These are phyloP conservation scores for Andrena chrysosceles DNA, from an alignment of 2,888 invertebrate species.

Conservation along the genomic window DNA sequence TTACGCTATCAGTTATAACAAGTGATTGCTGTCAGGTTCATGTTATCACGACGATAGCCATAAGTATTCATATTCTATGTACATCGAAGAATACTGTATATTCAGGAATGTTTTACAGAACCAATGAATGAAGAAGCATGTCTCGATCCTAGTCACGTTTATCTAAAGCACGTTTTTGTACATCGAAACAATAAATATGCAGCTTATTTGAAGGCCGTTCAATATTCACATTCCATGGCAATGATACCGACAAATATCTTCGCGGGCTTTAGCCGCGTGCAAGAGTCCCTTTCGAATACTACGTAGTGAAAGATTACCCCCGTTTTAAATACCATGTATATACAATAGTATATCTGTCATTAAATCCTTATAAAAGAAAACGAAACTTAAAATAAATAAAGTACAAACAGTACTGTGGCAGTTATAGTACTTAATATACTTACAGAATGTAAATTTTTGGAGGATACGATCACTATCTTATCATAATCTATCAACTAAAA, in stretches of 20 bases:
- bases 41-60: constrained; percentile 42
- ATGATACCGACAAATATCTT: constrained; percentile 39
- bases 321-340: constrained; percentile 64
- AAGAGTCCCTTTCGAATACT: constrained; percentile 35
- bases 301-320: constrained; percentile 36
- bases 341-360: constrained; percentile 63
- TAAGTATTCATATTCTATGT: constrained; percentile 54
- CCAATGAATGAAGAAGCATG: constrained; percentile 43
- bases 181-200: constrained; percentile 63
- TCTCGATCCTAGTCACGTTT: constrained; percentile 29
- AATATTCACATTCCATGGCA: constrained; percentile 69
- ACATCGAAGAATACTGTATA: constrained; percentile 63
- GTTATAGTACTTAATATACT: constrained; percentile 67
- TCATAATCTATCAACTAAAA: constrained; percentile 49
- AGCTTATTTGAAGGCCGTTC: constrained; percentile 59
- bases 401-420: constrained; percentile 63
- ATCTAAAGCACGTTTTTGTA: constrained; percentile 53
- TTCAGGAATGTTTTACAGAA: constrained; percentile 68
- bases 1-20: constrained; percentile 67
- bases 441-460: constrained; percentile 49
- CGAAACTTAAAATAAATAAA: constrained; percentile 58
- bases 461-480: constrained; percentile 46
- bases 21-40: constrained; percentile 57
- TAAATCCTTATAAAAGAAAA: constrained; percentile 42
- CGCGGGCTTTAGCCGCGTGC: constrained; percentile 26